Conservation (phyloP, 2,797 vertebrate genomes). For the Podargus strigoides region DNA sequence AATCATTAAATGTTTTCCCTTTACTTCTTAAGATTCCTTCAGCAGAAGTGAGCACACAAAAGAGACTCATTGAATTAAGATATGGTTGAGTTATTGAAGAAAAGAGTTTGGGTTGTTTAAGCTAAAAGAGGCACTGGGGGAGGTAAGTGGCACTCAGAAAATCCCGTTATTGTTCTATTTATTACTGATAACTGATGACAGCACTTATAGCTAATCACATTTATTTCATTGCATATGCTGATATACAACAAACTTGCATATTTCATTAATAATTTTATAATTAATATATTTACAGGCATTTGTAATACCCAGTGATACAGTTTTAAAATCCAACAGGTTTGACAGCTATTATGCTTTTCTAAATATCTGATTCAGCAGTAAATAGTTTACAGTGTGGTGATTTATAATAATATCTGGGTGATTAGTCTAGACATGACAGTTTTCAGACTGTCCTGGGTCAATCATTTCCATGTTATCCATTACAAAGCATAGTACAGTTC, state of each 20-base stretch:
- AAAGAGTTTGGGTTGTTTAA: not conserved
- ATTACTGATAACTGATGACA: not conserved
- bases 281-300: not conserved
- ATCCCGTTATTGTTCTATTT: not conserved
- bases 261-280: not conserved
- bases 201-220: not conserved
- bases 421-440: not conserved
- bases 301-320: not conserved
- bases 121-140: not conserved
- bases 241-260: not conserved
- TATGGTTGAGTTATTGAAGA: not conserved
- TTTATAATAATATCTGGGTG: not conserved
- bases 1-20: not conserved
- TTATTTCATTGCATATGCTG: not conserved
- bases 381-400: rapidly evolving
- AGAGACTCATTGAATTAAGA: not conserved
- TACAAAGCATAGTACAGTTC: not conserved
- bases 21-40: not conserved
- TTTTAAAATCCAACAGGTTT: not conserved
- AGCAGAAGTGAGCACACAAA: not conserved
- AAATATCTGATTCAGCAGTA: not conserved
- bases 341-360: not conserved
- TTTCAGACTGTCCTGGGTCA: not conserved
- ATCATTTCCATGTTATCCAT: not conserved
- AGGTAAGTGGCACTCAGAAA: not conserved